Base-by-base conservation (phyloP, 2,797 vertebrate species). In the Acanthurus lineatus region DNA sequence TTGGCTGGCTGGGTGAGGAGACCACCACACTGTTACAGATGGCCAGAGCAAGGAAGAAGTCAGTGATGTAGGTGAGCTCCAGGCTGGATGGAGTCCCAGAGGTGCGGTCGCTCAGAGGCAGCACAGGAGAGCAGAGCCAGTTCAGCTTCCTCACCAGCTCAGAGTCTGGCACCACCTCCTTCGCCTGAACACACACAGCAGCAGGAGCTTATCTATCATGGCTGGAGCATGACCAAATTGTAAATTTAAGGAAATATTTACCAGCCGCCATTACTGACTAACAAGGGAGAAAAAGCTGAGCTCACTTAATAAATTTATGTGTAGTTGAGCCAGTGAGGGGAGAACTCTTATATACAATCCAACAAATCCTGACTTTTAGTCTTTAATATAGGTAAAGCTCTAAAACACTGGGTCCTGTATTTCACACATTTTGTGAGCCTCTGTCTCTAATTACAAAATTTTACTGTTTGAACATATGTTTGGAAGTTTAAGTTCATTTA, bases 21-120 rank as follows among this genome's bases (percentile, higher is more conserved):
- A 99, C 98, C 76, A 99, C 96, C n/a, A 99, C 98, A 0, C 96
- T 99, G 87, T 99, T 99, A 83, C 98, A 99, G 80, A 98, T 91
- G 5, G 97, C 95, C 81, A 99, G 86, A 6, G 98, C 97, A 28
- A 99, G 94, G 81, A 99, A 98, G 90, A 99, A 99, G 83, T 99
- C 98, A 0, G 95, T 82, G 53, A 99, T 96, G 73, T 94, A 96
- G 20, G 90, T 85, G 17, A 92, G 89, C 85, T 99, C 98, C 80
- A 91, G 86, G 76, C 71, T 85, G 85, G 85, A 82, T 0, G 76
- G 19, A 44, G 76, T 32, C 22, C 60, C 53, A 14, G 74, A 60
- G n/a, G 86, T 72, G 9, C 76, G 63, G 2, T 61, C 61, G 25
- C 84, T 86, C 0, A 69, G 22, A 14, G 54, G 81, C 54, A 88